These are phyloP conservation scores for Eurystomus gularis DNA, from an alignment of 2,113 vertebrate species.

Conservation along the genomic window DNA sequence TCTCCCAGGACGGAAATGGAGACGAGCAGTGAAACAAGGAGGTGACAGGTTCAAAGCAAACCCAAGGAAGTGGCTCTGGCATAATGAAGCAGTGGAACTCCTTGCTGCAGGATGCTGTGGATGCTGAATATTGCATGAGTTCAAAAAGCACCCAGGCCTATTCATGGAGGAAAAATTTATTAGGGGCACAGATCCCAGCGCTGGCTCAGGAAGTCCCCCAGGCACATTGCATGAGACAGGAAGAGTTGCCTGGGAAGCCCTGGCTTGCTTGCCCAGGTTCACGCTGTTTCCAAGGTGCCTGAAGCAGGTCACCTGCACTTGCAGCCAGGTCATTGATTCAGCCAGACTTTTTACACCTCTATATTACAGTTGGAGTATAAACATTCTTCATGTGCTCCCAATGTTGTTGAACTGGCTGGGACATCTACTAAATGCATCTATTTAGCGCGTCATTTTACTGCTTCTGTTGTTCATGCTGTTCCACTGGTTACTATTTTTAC, in stretches of 20 bases:
- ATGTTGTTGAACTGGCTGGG: not conserved
- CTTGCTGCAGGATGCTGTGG: not conserved
- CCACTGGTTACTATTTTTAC: too few species aligned
- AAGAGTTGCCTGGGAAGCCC: not conserved
- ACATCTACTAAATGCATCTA: not conserved
- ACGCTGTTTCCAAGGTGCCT: not conserved
- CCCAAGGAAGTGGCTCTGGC: slow-evolving; percentile 1
- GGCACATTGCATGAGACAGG: not conserved
- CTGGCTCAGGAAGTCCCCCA: slow-evolving; percentile 21
- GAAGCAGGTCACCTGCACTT: not conserved
- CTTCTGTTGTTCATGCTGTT: not conserved
- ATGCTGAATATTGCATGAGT: slow-evolving; percentile 27
- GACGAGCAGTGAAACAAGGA: not conserved
- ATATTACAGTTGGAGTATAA: not conserved
- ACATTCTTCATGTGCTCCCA: not conserved
- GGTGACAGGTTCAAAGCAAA: not conserved
- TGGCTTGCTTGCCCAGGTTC: not conserved
- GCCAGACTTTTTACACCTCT: not conserved
- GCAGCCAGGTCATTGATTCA: not conserved
- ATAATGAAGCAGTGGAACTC: slow-evolving; percentile 10
- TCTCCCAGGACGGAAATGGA: not conserved
- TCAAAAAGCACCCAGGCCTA: not conserved
- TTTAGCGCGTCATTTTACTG: not conserved
- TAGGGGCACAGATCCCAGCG: not conserved
- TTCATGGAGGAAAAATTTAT: not conserved